Evolutionary conservation across 2,113 vertebrate genomes (phyloP), one percentile per base, ranked within the genome.

Genomic region (Eublepharis macularius): DNA sequence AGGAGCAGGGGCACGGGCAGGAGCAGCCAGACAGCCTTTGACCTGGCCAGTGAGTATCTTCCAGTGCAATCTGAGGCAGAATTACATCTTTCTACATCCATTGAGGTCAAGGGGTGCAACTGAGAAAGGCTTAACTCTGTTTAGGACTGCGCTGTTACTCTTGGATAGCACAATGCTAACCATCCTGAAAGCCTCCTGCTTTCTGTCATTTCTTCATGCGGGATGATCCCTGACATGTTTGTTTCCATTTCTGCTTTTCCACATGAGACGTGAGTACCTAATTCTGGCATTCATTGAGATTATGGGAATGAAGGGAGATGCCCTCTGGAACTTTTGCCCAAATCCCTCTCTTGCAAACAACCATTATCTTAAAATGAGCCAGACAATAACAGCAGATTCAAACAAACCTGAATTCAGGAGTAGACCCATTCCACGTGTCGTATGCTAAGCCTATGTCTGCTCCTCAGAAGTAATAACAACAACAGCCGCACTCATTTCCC

Each of bases 201-300:
- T 93, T 21, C 88, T 83, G 84, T 88, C 80, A 4, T n/a, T 88
- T 91, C 83, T 83, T 80, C 93, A 92, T 47, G 39, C 80, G 85
- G 26, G 84, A 86, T 88, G 91, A 91, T 80, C 90, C 51, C 77
- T 86, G 32, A n/a, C 77, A 87, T 82, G 47, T 79, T 90, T 4
- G 86, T 91, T 91, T 92, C 84, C 87, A 89, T 90, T 90, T 93
- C 91, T 85, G 78, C 87, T 89, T 89, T 94, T 93, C 90, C 81
- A 75, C n/a, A 82, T 91, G 68, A 85, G 78, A 47, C 82, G 39
- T 84, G 4, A 82, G 36, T 66, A 60, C 49, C 47, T 63, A 87
- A 77, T 51, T 14, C 36, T 91, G 68, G 79, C 91, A 87, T 80
- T 66, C 34, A n/a, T 0, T 0, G 3, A n/a, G 34, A 49, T 26